Percentiles rank a stretch among this genome's conserved stretches.
These are phyloP conservation scores for Saccostrea cuccullata DNA, from an alignment of 1,140 invertebrate genomes.

Conservation along the genomic window DNA sequence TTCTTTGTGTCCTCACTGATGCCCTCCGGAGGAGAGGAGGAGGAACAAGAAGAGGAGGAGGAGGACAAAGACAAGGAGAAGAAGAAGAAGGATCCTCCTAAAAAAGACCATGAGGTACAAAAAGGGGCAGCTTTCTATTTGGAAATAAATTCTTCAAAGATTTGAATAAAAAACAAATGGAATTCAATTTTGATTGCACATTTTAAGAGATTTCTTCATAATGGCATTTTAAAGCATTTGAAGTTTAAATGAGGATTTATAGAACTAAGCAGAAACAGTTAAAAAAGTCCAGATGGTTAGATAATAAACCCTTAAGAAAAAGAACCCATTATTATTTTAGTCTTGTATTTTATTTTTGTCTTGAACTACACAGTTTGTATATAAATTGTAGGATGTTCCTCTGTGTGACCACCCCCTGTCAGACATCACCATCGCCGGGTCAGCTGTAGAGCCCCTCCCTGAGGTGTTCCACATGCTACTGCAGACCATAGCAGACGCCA, in stretches of 20 bases:
- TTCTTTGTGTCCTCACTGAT: slow-evolving; percentile 90
- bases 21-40: slow-evolving; percentile 76
- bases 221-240: no score
- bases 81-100: slow-evolving; percentile 56
- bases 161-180: no score
- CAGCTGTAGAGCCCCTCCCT: slow-evolving; percentile 85
- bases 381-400: slow-evolving; percentile 66
- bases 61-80: slow-evolving; percentile 70
- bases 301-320: no score
- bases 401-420: slow-evolving; percentile 89
- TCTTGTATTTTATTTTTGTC: no score
- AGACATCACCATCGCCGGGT: slow-evolving; percentile 89
- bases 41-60: slow-evolving; percentile 73
- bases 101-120: slow-evolving; percentile 69
- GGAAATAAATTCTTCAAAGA: not conserved
- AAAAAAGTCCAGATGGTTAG: no score
- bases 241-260: no score
- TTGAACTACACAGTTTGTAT: no score
- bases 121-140: not conserved
- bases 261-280: no score
- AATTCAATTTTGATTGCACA: no score
- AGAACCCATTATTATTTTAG: no score
- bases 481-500: slow-evolving; percentile 94
- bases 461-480: slow-evolving; percentile 92
- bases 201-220: no score